phyloP scores from a whole-genome alignment of 2,888 invertebrate genomes.

The Tinea trinotella region DNA sequence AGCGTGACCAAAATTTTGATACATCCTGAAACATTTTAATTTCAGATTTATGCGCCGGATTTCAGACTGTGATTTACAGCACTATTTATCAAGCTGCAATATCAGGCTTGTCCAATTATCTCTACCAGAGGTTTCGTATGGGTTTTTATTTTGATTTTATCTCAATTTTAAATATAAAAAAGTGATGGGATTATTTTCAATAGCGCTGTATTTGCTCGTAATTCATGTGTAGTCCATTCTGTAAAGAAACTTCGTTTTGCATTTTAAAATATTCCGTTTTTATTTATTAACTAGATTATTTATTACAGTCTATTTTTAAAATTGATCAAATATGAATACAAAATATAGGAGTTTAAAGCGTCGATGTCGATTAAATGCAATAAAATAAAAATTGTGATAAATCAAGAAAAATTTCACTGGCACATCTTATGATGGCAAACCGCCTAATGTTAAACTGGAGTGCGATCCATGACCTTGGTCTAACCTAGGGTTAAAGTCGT shows the following conservation, averaged over 20 bases:
- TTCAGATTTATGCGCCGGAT: slow-evolving; percentile 24
- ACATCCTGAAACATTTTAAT: slow-evolving; percentile 24
- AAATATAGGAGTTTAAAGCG: too few relatives aligned
- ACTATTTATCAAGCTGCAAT: slow-evolving; percentile 30
- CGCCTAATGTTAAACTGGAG: too few relatives aligned
- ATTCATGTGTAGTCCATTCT: neutral
- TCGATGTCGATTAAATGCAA: too few relatives aligned
- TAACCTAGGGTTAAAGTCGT: too few relatives aligned
- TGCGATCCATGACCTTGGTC: too few relatives aligned
- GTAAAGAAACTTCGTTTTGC: neutral
- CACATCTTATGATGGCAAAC: too few relatives aligned
- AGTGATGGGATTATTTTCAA: neutral
- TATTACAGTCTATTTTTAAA: too few relatives aligned
- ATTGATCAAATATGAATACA: too few relatives aligned
- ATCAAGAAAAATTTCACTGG: neutral
- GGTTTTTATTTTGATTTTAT: slow-evolving; percentile 15
- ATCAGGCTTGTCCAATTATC: slow-evolving; percentile 24
- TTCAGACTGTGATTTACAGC: slow-evolving; percentile 28
- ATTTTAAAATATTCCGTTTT: too few relatives aligned
- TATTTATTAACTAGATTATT: too few relatives aligned
- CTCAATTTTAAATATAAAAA: slow-evolving; percentile 12
- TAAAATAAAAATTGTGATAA: too few relatives aligned
- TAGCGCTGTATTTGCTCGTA: slow-evolving; percentile 1
- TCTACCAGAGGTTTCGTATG: neutral
- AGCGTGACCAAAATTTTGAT: slow-evolving; percentile 14